Evolutionary conservation across 1,140 invertebrate genomes (phyloP).

Genomic region (Protaetia brevitarsis): DNA sequence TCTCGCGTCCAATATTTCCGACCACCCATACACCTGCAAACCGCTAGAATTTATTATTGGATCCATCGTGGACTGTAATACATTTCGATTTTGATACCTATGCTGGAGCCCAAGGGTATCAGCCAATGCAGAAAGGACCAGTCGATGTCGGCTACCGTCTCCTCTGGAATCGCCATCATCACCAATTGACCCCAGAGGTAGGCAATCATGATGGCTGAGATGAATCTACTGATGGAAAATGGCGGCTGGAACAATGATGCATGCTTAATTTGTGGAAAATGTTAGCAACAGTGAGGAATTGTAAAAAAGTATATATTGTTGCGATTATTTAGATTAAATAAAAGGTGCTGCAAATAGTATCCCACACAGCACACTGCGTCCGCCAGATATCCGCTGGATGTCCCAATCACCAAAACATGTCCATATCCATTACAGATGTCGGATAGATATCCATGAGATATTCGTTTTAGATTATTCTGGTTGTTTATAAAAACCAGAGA

Average conservation of each 20-base stretch:
- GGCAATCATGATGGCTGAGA: conserved; percentile 73
- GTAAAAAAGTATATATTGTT: too few species aligned
- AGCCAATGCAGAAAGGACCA: conserved; percentile 67
- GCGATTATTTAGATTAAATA: too few species aligned
- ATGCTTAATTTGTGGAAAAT: too few species aligned
- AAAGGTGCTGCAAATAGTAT: too few species aligned
- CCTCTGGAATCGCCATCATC: conserved; percentile 72
- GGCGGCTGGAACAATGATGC: conserved; percentile 70
- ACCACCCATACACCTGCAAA: conserved; percentile 80
- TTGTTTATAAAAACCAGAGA: too few species aligned
- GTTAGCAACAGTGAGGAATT: too few species aligned
- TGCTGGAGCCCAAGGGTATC: conserved; percentile 67
- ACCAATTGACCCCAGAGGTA: conserved; percentile 78
- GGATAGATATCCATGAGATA: too few species aligned
- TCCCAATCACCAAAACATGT: too few species aligned
- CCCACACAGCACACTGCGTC: too few species aligned
- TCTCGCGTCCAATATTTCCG: conserved; percentile 82
- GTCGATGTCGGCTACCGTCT: conserved; percentile 66
- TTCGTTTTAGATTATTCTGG: too few species aligned
- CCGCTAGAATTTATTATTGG: conserved; percentile 24
- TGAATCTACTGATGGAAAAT: conserved; percentile 72
- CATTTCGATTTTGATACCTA: conserved; percentile 56
- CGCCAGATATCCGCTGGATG: too few species aligned
- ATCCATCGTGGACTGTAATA: conserved; percentile 23
- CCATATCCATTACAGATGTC: too few species aligned